Conservation (phyloP, 2,888 invertebrate species). For the Ligdia adustata region DNA sequence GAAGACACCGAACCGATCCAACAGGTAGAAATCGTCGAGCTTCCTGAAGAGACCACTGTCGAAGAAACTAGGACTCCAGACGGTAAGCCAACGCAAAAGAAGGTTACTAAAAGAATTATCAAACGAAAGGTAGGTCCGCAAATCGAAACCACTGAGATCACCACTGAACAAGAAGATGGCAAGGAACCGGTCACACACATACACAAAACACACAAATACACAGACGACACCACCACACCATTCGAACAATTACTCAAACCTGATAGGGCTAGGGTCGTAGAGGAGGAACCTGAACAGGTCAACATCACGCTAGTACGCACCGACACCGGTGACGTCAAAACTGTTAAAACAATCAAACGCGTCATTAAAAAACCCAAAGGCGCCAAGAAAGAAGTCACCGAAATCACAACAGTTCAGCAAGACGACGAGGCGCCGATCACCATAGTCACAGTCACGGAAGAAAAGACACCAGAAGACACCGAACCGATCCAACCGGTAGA, state of each 20-base stretch:
- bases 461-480: constrained; percentile 1
- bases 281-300: constrained; percentile 50
- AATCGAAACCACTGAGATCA: constrained; percentile 52
- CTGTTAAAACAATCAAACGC: constrained; percentile 21
- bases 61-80: constrained; percentile 48
- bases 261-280: constrained; percentile 13
- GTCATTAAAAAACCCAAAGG: constrained; percentile 33
- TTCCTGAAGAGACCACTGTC: constrained; percentile 55
- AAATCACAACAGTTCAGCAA: constrained; percentile 47
- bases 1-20: constrained; percentile 31
- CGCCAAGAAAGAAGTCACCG: constrained; percentile 51
- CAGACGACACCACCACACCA: constrained; percentile 39
- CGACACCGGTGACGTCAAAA: constrained; percentile 17
- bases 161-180: constrained; percentile 38
- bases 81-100: constrained; percentile 50
- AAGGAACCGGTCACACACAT: constrained; percentile 46
- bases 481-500: constrained; percentile 42
- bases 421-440: constrained; percentile 35
- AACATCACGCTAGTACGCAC: constrained; percentile 20
- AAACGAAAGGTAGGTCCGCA: constrained; percentile 59
- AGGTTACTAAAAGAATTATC: constrained; percentile 50
- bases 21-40: constrained; percentile 38
- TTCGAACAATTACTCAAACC: constrained; percentile 17
- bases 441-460: constrained; percentile 19
- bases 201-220: constrained; percentile 40